Conservation (phyloP, 2,888 invertebrate species). For the Invenusta paracnida region DNA sequence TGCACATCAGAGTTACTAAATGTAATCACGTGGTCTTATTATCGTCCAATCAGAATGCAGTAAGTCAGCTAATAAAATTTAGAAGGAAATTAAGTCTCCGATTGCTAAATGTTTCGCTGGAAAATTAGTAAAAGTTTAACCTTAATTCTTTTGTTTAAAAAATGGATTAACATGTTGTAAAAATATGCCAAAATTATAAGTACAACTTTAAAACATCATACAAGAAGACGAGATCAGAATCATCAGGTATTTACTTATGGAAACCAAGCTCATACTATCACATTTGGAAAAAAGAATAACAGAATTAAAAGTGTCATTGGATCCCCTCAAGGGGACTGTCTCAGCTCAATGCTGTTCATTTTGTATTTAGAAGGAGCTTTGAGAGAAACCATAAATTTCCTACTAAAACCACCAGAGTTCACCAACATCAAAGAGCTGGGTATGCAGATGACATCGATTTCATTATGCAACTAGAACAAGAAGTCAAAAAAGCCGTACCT, state of each 20-base stretch:
- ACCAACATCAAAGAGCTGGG: neutral
- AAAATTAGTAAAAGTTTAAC: too few species aligned
- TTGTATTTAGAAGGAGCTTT: neutral
- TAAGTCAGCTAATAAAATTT: too few species aligned
- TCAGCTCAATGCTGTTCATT: neutral
- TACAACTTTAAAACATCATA: neutral
- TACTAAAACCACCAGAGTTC: neutral
- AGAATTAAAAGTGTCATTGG: neutral
- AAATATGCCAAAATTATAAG: too few species aligned
- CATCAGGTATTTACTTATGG: neutral
- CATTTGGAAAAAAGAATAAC: neutral
- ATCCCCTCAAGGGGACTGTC: slow-evolving; percentile 16
- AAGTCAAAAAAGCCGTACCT: neutral
- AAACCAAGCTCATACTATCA: neutral
- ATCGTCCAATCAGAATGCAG: too few species aligned
- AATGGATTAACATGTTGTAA: too few species aligned
- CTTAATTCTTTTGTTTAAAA: too few species aligned
- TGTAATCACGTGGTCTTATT: too few species aligned
- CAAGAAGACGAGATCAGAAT: neutral
- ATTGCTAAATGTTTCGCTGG: too few species aligned
- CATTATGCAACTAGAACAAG: neutral
- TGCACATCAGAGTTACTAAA: too few species aligned
- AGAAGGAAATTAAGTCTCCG: too few species aligned
- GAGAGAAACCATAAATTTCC: neutral
- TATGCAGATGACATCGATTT: neutral